Percentiles rank a stretch among this genome's conserved stretches.
These are phyloP conservation scores for Panthera leo DNA, from an alignment of 2,113 vertebrate species.

Conservation along the genomic window DNA sequence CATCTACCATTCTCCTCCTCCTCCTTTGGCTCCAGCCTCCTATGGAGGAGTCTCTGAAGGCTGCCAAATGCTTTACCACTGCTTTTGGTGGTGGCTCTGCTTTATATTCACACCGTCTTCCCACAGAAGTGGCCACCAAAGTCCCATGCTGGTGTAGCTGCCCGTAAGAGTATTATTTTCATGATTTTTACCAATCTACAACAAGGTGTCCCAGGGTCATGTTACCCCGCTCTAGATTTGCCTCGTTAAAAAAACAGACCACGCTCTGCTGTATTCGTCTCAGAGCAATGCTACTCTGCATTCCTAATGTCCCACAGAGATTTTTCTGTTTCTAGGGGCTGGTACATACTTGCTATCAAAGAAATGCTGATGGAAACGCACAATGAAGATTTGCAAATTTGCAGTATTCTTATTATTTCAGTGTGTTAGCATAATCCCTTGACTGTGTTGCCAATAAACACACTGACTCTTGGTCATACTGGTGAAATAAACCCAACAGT, in stretches of 20 bases:
- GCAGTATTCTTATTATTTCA: slow-evolving; percentile 10
- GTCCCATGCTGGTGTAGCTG: neutral
- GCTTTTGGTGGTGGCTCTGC: neutral
- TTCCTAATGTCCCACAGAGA: neutral
- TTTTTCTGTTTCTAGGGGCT: slow-evolving; percentile 1
- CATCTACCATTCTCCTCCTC: no score
- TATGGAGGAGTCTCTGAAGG: neutral
- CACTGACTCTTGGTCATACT: neutral
- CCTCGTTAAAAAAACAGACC: neutral
- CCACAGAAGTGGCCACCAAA: neutral
- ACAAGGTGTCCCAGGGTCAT: neutral
- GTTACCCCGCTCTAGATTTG: neutral
- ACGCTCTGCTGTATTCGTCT: neutral
- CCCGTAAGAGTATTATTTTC: no score
- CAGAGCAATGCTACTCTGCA: neutral
- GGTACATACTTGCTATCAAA: neutral
- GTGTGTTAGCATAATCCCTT: neutral
- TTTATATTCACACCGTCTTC: neutral
- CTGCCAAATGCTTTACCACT: neutral
- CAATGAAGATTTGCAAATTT: neutral
- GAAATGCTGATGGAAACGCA: neutral
- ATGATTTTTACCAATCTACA: neutral
- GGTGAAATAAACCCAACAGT: neutral
- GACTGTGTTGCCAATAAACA: neutral
- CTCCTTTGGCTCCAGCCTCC: neutral